A percentile compares a stretch with the other conserved stretches of the same genome.
These are phyloP conservation scores for Melanocharis versteri DNA, from an alignment of 2,113 vertebrate genomes.

Conservation along the genomic window DNA sequence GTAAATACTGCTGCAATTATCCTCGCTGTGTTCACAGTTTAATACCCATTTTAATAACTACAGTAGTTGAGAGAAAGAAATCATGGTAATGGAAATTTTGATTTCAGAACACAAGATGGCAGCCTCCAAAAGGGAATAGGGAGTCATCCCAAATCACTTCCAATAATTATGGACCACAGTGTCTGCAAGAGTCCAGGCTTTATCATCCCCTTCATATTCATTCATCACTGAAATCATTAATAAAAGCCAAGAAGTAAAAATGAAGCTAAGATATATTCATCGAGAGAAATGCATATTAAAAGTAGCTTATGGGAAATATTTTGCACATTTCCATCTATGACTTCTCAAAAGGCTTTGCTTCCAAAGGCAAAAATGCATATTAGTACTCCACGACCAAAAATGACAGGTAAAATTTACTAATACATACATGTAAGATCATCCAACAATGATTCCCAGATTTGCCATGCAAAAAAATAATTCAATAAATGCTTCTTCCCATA, in stretches of 20 bases:
- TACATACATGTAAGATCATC: background rate
- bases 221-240: background rate
- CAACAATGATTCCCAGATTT: background rate
- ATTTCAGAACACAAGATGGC: slow-evolving; percentile 61
- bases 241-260: background rate
- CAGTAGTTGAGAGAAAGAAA: background rate
- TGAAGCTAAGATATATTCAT: background rate
- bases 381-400: background rate
- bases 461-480: background rate
- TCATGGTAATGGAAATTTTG: background rate
- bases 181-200: background rate
- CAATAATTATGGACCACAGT: background rate
- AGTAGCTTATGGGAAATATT: background rate
- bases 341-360: background rate
- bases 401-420: background rate
- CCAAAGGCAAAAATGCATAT: background rate
- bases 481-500: background rate
- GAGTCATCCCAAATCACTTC: background rate
- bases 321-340: background rate
- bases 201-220: background rate
- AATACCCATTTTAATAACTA: background rate
- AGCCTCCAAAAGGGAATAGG: slow-evolving; percentile 54
- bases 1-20: background rate
- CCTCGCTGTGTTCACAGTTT: background rate
- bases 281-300: background rate